These are phyloP conservation scores for Porites cylindrica DNA, from an alignment of 92 coral and sea anemone species.

Conservation along the genomic window DNA sequence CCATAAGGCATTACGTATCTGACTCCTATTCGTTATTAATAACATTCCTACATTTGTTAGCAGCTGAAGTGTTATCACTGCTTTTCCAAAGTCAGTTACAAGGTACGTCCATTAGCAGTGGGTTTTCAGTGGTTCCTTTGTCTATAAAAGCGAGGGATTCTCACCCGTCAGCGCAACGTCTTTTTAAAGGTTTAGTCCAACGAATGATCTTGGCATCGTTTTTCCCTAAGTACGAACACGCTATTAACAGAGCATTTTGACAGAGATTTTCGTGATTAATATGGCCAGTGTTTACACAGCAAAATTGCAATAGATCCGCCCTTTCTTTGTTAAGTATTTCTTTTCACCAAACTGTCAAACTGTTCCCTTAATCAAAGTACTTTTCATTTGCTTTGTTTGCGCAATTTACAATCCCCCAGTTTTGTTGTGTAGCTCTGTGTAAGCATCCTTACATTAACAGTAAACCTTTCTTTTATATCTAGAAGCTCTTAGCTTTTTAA, in stretches of 20 bases:
- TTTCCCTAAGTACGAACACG: conserved; percentile 6
- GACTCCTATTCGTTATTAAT: conserved; percentile 5
- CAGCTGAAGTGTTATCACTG: conserved; percentile 11
- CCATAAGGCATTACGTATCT: no score
- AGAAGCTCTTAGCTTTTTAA: not conserved
- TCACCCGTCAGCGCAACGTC: no score
- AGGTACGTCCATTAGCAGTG: not conserved
- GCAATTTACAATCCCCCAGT: not conserved
- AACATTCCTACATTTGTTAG: not conserved
- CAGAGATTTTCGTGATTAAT: conserved; percentile 35
- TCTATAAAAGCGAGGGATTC: not conserved
- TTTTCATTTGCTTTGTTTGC: conserved; percentile 22
- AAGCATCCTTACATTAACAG: not conserved
- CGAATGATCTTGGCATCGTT: not conserved
- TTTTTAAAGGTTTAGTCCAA: no score
- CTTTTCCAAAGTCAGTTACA: not conserved
- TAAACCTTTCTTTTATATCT: not conserved
- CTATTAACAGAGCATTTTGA: not conserved
- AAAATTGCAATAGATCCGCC: conserved; percentile 42
- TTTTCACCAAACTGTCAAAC: conserved; percentile 30
- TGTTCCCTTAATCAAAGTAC: conserved; percentile 6
- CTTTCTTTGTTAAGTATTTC: not conserved
- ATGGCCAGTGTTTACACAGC: conserved; percentile 22
- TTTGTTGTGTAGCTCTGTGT: not conserved
- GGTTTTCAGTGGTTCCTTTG: not conserved